Conservation (phyloP, 2,113 vertebrate genomes). For the Struthidea cinerea region DNA sequence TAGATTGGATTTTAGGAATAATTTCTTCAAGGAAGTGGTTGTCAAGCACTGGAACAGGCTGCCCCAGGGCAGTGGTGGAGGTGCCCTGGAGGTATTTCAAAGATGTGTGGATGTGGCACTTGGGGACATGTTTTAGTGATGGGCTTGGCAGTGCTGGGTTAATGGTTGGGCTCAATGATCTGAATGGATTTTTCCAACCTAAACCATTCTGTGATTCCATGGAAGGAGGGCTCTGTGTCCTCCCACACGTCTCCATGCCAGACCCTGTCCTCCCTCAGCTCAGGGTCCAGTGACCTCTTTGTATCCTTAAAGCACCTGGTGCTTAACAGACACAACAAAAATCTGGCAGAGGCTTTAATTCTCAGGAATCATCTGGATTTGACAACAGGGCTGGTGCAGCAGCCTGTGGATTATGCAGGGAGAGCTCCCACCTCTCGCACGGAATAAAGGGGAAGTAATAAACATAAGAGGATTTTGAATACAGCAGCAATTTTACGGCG, state of each 20-base stretch:
- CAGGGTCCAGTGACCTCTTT: background rate
- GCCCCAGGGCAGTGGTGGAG: too few species aligned
- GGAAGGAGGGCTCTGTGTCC: background rate
- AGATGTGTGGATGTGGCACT: background rate
- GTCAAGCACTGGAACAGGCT: background rate
- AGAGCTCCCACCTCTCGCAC: background rate
- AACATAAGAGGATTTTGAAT: conserved; percentile 46
- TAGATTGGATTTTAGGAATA: too few species aligned
- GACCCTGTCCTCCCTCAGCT: background rate
- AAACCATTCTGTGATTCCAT: background rate
- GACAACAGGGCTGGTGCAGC: background rate
- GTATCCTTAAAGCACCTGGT: background rate
- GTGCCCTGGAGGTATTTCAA: background rate
- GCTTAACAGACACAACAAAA: background rate
- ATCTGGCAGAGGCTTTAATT: conserved; percentile 4
- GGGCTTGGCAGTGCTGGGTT: background rate
- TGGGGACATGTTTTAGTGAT: background rate
- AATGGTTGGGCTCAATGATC: background rate
- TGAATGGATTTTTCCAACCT: background rate
- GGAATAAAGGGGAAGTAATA: conserved; percentile 29
- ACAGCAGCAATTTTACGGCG: background rate
- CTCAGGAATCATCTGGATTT: conserved; percentile 17
- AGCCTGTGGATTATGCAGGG: background rate
- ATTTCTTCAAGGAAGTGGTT: background rate
- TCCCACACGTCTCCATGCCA: fast-evolving